phyloP scores from a whole-genome alignment of 1,140 invertebrate species.

The Saccostrea glomerata region DNA sequence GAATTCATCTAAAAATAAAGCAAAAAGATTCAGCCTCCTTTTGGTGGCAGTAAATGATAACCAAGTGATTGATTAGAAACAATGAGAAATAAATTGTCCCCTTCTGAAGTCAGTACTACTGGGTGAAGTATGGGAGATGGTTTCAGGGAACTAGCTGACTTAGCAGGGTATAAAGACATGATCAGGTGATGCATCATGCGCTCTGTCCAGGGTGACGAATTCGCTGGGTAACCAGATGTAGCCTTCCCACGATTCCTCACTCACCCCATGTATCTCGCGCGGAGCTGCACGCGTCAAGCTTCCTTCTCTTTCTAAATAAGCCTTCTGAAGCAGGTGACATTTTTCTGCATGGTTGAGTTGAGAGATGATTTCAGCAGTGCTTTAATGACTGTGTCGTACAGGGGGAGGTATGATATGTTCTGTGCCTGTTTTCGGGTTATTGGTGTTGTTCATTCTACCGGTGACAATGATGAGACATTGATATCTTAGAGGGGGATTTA shows the following conservation, averaged over 20 bases:
- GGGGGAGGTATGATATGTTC: background rate
- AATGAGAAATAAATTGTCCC: constrained; percentile 24
- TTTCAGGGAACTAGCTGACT: background rate
- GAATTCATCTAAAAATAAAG: background rate
- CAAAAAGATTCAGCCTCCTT: background rate
- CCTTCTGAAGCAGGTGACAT: constrained; percentile 56
- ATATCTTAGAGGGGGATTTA: background rate
- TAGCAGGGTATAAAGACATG: background rate
- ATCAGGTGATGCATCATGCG: background rate
- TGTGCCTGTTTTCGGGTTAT: constrained; percentile 18
- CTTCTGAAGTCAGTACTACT: background rate
- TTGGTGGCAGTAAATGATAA: constrained; percentile 20
- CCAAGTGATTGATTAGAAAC: constrained; percentile 16
- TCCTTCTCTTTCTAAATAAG: constrained; percentile 42
- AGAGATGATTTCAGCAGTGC: background rate
- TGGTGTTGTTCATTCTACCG: background rate
- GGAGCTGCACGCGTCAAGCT: constrained; percentile 15
- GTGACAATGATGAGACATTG: background rate
- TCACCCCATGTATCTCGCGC: background rate
- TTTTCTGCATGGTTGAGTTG: constrained; percentile 54
- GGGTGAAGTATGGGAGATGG: constrained; percentile 29
- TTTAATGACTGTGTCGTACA: background rate
- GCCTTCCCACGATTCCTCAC: constrained; percentile 51
- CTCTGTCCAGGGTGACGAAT: background rate
- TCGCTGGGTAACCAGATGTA: constrained; percentile 48